Conservation (phyloP, 2,888 invertebrate species). For the Muscina levida region DNA sequence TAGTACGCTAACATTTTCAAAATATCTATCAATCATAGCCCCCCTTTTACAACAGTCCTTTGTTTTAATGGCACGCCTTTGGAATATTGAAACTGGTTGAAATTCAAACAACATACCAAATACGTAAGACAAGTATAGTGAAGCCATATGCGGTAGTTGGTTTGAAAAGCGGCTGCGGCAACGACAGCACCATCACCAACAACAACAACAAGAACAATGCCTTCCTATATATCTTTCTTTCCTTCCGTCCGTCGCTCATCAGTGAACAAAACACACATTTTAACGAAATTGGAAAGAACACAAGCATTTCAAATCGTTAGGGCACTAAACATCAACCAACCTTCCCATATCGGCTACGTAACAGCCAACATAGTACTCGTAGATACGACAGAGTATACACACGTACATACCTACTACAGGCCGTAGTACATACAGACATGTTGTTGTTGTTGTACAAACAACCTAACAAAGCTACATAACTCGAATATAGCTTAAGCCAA, state of each 20-base stretch:
- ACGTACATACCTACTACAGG: neutral
- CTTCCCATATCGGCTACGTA: too few relatives aligned
- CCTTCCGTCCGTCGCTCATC: constrained; percentile 59
- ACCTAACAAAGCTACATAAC: neutral
- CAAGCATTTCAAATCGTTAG: constrained; percentile 54
- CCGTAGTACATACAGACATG: constrained; percentile 3
- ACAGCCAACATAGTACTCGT: constrained; percentile 19
- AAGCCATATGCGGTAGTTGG: constrained; percentile 55
- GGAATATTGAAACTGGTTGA: constrained; percentile 57
- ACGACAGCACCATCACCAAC: constrained; percentile 23
- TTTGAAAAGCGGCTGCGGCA: constrained; percentile 6
- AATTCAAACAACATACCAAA: constrained; percentile 58
- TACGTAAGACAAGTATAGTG: constrained; percentile 52
- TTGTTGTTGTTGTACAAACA: neutral
- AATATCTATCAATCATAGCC: too few relatives aligned
- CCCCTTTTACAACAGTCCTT: too few relatives aligned
- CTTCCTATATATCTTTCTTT: constrained; percentile 57
- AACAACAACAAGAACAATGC: constrained; percentile 30
- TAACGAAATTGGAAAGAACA: constrained; percentile 26
- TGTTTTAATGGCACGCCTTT: neutral
- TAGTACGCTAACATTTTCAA: too few relatives aligned
- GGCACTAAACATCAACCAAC: constrained; percentile 47
- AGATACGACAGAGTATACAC: neutral
- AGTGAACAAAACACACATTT: constrained; percentile 29
- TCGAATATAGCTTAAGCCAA: constrained; percentile 20